Conservation (phyloP, 37 sponge, comb jelly and placozoan genomes). For the Geodia barretti region DNA sequence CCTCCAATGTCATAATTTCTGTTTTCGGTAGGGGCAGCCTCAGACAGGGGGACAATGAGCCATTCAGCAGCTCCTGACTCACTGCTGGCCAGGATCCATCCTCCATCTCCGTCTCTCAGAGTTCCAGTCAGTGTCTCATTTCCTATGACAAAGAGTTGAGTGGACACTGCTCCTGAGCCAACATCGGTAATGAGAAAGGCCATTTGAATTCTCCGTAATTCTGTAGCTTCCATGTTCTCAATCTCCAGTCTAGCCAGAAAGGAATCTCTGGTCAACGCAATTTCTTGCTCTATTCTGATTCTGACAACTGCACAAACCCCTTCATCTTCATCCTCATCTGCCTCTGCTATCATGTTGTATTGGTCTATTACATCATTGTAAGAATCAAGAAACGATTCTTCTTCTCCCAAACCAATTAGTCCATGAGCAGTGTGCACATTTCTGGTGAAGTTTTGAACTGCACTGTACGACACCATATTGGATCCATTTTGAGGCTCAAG, state of each 20-base stretch:
- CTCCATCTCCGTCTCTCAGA: not conserved
- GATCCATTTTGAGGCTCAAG: constrained; percentile 26
- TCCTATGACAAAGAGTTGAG: constrained; percentile 18
- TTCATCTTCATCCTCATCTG: constrained; percentile 14
- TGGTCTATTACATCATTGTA: constrained; percentile 31
- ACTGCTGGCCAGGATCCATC: constrained; percentile 15
- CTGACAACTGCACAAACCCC: constrained; percentile 50
- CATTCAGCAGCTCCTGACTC: constrained; percentile 25
- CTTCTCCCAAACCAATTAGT: constrained; percentile 1
- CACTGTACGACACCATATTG: constrained; percentile 18
- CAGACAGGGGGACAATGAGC: constrained; percentile 35
- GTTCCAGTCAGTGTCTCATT: constrained; percentile 28
- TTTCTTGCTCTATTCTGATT: constrained; percentile 40
- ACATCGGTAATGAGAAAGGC: constrained; percentile 23
- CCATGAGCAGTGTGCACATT: constrained; percentile 1
- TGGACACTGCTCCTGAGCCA: not conserved
- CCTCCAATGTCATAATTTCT: constrained; percentile 23
- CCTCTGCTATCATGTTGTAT: not conserved
- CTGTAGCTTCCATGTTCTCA: constrained; percentile 23
- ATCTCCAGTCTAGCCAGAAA: constrained; percentile 45
- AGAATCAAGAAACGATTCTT: constrained; percentile 30
- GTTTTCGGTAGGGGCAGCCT: constrained; percentile 38
- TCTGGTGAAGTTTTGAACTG: not conserved
- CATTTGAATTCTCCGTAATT: constrained; percentile 1
- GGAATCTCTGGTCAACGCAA: constrained; percentile 38